Conservation (phyloP, 1,140 invertebrate genomes). For the Atta colombica region DNA sequence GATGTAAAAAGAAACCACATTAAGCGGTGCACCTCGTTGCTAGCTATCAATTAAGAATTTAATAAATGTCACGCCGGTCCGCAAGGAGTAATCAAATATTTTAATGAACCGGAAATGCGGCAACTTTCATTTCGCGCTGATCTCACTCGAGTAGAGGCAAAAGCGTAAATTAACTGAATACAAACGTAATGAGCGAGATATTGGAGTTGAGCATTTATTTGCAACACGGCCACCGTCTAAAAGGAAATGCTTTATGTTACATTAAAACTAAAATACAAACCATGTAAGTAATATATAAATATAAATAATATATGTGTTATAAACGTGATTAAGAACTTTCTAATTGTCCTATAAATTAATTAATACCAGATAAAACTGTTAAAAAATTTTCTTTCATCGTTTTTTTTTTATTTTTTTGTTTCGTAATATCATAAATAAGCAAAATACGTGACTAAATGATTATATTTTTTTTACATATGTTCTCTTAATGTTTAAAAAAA, state of each 20-base stretch:
- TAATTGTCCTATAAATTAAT: slow-evolving; percentile 4
- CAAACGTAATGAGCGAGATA: slow-evolving; percentile 29
- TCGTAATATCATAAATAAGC: background rate
- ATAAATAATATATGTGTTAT: background rate
- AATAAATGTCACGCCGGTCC: slow-evolving; percentile 60
- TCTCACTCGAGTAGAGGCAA: slow-evolving; percentile 16
- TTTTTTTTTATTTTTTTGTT: background rate
- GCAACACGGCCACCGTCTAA: background rate
- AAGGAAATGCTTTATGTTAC: slow-evolving; percentile 21
- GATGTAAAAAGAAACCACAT: slow-evolving; percentile 19
- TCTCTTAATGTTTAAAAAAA: background rate
- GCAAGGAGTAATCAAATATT: slow-evolving; percentile 59
- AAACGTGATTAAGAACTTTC: background rate
- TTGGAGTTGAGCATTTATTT: slow-evolving; percentile 34
- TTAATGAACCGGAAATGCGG: slow-evolving; percentile 48
- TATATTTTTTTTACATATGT: background rate
- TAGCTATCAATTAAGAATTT: slow-evolving; percentile 69
- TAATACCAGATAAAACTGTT: background rate
- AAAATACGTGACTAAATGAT: background rate
- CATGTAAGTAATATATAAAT: background rate
- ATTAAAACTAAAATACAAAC: slow-evolving; percentile 3
- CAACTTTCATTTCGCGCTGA: slow-evolving; percentile 19
- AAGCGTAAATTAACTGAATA: slow-evolving; percentile 47
- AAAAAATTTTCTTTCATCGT: background rate
- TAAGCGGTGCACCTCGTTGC: slow-evolving; percentile 37